Conservation (phyloP, 2,797 vertebrate species). For the Coregonus suidteri region DNA sequence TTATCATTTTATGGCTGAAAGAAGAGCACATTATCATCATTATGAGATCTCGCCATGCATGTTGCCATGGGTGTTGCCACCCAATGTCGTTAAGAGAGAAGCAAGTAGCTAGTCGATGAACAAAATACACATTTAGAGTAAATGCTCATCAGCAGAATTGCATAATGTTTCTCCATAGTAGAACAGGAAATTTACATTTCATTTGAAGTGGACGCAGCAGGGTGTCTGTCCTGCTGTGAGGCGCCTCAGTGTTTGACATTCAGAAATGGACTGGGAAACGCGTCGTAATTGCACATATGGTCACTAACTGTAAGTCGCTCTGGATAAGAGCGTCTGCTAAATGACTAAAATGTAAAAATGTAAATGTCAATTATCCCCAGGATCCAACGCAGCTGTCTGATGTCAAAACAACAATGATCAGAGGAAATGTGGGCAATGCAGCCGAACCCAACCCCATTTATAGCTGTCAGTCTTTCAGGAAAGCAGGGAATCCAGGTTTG, state of each 20-base stretch:
- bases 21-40: background rate
- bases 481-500: background rate
- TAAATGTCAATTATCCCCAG: conserved; percentile 41
- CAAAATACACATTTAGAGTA: background rate
- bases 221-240: conserved; percentile 18
- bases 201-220: conserved; percentile 26
- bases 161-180: background rate
- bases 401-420: conserved; percentile 53
- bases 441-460: background rate
- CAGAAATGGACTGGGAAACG: conserved; percentile 17
- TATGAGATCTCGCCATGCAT: background rate
- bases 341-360: too few species aligned
- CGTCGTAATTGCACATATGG: conserved; percentile 25
- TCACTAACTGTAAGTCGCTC: background rate
- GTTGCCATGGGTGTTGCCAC: background rate
- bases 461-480: background rate
- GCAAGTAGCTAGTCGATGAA: background rate
- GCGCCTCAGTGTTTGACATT: conserved; percentile 30
- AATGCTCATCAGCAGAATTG: background rate
- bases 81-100: background rate
- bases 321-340: too few species aligned
- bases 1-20: background rate
- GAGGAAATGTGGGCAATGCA: background rate
- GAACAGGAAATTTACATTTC: conserved; percentile 32
- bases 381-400: conserved; percentile 44